Base-by-base conservation (phyloP, 92 coral and sea anemone genomes). In the Epizoanthus illoricatus region DNA sequence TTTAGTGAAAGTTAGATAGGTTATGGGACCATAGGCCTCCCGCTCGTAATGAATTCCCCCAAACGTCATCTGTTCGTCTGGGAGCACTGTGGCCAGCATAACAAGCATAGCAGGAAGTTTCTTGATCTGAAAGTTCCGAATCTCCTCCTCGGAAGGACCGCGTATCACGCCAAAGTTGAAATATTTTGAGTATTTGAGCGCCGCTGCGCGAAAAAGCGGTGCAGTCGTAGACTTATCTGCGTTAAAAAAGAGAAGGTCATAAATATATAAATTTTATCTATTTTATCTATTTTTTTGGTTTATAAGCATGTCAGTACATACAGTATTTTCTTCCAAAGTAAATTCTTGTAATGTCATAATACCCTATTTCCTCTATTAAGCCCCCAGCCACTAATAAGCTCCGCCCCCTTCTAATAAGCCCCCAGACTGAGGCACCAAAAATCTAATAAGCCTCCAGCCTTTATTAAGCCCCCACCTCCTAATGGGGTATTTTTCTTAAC, bases 161-260 rank as follows among this genome's bases (percentile, higher is more conserved):
- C 89, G 90, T 13, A 88, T 62, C 28, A 93, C 94, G 40, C 93
- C 99, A 81, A 96, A 96, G 88, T 88, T 88, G 85, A 96, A 96
- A 80, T 88, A 93, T 54, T 85, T 91, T 57, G 94, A 93, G 62
- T 96, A 96, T 64, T 85, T 93, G 20, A 96, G 74, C 28, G 99
- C 82, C 42, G 92, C 75, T 6, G 94, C 96, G 33, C 93, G 92
- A 71, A 89, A 91, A 11, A 93, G 67, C 39, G 98, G 97, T 5
- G 94, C 79, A 20, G 93, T 90, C 21, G 81, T 80, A 18, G 87
- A 84, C 71, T 87, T 93, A 33, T 96, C 99, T 96, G 90, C 1
- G 72, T 63, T 19, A 69, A 6, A 52, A 41, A 5, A 63, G 62
- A 42, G 19, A 24, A 78, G 9, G 13, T 57, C 36, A 28, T 28